A percentile compares a stretch with the other conserved stretches of the same genome.
These are phyloP conservation scores for Protonibea diacanthus DNA, from an alignment of 2,797 vertebrate genomes.

Conservation along the genomic window DNA sequence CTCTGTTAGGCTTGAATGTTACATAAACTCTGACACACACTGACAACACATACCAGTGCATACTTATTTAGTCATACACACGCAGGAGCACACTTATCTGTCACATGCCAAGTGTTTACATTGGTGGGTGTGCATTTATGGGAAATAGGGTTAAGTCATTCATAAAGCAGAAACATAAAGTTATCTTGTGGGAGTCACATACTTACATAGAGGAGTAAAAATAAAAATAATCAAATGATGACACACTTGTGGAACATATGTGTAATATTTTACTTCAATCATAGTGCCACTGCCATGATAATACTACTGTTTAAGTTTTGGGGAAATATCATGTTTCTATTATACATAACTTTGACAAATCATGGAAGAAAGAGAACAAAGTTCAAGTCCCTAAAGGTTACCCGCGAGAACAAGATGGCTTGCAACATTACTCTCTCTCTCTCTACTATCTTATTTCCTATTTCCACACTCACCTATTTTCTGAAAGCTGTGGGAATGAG, in stretches of 20 bases:
- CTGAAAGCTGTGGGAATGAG: constrained; percentile 9
- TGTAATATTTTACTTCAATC: background rate
- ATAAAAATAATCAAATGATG: background rate
- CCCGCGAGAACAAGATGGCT: background rate
- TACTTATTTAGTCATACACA: constrained; percentile 7
- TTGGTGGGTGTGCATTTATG: background rate
- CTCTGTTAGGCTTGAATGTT: constrained; percentile 26
- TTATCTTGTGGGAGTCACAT: background rate
- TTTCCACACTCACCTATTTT: constrained; percentile 40
- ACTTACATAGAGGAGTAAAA: background rate
- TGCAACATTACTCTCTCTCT: background rate
- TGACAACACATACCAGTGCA: background rate
- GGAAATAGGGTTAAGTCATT: background rate
- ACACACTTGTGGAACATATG: too few relatives aligned
- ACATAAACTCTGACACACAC: constrained; percentile 40
- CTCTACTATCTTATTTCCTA: constrained; percentile 4
- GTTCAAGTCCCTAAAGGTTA: background rate
- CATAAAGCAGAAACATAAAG: background rate
- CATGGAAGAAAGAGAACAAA: background rate
- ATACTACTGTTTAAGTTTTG: background rate
- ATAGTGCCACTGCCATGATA: background rate
- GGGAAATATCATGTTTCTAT: constrained; percentile 10
- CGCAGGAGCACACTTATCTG: background rate
- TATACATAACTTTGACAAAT: constrained; percentile 16
- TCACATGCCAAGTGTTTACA: background rate